Percentiles rank a stretch among this genome's conserved stretches.
These are phyloP conservation scores for Acronicta aceris DNA, from an alignment of 2,888 invertebrate genomes.

Conservation along the genomic window DNA sequence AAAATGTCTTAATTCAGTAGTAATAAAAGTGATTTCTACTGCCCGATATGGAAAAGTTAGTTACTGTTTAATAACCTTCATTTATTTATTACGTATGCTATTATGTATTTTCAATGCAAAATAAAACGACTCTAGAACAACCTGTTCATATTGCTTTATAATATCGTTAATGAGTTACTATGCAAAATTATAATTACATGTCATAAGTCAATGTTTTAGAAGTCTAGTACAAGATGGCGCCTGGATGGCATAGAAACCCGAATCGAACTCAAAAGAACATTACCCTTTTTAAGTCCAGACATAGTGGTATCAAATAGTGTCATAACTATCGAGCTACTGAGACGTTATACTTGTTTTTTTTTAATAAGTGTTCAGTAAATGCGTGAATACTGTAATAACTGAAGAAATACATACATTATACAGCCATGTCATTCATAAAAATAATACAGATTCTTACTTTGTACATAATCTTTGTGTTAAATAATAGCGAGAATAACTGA, in stretches of 20 bases:
- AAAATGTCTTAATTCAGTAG: too few species aligned
- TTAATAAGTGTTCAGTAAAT: constrained; percentile 24
- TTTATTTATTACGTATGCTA: constrained; percentile 4
- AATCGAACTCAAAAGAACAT: too few species aligned
- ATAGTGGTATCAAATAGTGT: too few species aligned
- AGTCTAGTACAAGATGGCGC: too few species aligned
- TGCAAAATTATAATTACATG: background rate
- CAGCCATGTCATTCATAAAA: constrained; percentile 37
- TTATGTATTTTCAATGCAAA: constrained; percentile 21
- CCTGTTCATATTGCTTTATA: constrained; percentile 23
- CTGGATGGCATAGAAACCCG: too few species aligned
- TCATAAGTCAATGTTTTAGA: background rate
- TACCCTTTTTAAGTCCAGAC: too few species aligned
- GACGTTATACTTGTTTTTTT: background rate
- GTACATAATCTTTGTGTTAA: constrained; percentile 44
- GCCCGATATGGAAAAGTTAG: constrained; percentile 3
- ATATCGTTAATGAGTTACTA: background rate
- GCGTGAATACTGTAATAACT: constrained; percentile 35
- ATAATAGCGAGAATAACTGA: constrained; percentile 39
- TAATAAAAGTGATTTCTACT: too few species aligned
- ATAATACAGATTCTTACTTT: constrained; percentile 47
- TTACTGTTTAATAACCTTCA: constrained; percentile 5
- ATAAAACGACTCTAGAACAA: constrained; percentile 7
- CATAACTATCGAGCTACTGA: background rate
- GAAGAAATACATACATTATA: constrained; percentile 30